These are phyloP conservation scores for Timema podura DNA, from an alignment of 2,888 invertebrate genomes.

Conservation along the genomic window DNA sequence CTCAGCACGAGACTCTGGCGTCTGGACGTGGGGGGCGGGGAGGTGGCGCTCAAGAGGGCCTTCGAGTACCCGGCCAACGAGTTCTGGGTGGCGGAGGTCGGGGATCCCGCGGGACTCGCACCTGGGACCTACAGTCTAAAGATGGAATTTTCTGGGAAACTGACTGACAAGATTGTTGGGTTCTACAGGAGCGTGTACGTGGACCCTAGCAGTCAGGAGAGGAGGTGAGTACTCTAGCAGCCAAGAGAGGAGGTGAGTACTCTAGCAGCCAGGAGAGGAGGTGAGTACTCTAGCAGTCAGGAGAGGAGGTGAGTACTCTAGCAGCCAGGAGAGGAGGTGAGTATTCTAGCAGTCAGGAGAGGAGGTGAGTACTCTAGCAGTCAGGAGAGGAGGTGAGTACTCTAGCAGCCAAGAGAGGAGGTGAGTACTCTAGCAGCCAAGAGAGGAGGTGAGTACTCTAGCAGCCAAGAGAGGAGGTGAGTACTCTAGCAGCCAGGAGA, in stretches of 20 bases:
- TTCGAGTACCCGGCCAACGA: constrained; percentile 32
- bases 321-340: background rate
- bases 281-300: no score
- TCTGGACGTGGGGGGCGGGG: constrained; percentile 33
- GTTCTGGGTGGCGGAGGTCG: constrained; percentile 33
- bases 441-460: no score
- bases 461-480: no score
- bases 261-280: no score
- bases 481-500: no score
- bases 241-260: background rate
- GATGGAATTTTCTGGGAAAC: constrained; percentile 52
- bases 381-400: no score
- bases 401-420: constrained; percentile 35
- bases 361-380: no score
- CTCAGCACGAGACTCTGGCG: background rate
- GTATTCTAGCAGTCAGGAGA: no score
- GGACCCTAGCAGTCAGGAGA: constrained; percentile 35
- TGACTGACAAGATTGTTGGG: constrained; percentile 55
- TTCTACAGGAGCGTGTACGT: constrained; percentile 58
- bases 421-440: constrained; percentile 33
- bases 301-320: constrained; percentile 38
- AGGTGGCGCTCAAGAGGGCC: constrained; percentile 48
- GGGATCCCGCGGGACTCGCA: constrained; percentile 35
- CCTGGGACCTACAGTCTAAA: constrained; percentile 45
- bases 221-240: constrained; percentile 37